These are phyloP conservation scores for Vulpes vulpes DNA, from an alignment of 2,113 vertebrate species.

Conservation along the genomic window DNA sequence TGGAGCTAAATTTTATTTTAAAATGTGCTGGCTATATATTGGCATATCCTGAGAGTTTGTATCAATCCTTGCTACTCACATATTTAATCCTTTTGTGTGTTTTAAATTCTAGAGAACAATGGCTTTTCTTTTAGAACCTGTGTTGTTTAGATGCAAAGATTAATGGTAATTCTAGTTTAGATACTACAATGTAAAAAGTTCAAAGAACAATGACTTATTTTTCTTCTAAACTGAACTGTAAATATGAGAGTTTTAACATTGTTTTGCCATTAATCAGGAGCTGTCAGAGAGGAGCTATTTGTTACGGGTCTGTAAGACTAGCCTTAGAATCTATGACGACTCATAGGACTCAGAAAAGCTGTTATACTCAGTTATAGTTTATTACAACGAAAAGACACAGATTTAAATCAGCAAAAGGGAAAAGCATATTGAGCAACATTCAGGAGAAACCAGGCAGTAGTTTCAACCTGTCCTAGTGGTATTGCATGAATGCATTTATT, in stretches of 20 bases:
- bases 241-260: not conserved
- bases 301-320: not conserved
- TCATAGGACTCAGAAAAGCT: not conserved
- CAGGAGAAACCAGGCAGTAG: not conserved
- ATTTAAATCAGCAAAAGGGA: not conserved
- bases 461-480: not conserved
- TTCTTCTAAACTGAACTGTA: not conserved
- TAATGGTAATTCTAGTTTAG: not conserved
- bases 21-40: not conserved
- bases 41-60: not conserved
- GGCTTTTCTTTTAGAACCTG: not conserved
- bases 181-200: not conserved
- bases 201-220: not conserved
- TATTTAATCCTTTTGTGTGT: not conserved
- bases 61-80: not conserved
- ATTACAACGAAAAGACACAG: not conserved
- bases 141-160: not conserved
- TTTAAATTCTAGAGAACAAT: not conserved
- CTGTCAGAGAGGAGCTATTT: not conserved
- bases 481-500: not conserved
- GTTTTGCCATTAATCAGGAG: not conserved
- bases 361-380: not conserved
- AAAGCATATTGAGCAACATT: not conserved
- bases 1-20: not conserved
- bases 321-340: not conserved